These are phyloP conservation scores for Phylloscopus collybita DNA, from an alignment of 2,797 vertebrate species.

Conservation along the genomic window DNA sequence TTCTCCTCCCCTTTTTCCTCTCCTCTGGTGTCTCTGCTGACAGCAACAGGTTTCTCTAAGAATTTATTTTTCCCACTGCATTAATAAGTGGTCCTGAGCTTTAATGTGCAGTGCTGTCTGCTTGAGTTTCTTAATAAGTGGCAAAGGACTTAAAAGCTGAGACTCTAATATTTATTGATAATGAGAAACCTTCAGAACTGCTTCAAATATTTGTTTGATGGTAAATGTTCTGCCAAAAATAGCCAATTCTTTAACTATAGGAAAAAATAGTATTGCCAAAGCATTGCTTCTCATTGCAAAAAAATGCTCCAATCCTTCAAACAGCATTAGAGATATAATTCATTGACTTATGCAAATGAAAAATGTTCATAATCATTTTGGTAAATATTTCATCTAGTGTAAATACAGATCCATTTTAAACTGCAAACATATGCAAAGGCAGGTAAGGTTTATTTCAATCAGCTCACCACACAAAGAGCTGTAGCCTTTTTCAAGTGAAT, in stretches of 20 bases:
- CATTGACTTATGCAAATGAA: conserved; percentile 41
- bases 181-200: background rate
- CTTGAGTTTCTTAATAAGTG: background rate
- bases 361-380: conserved; percentile 23
- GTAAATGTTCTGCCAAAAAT: background rate
- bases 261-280: background rate
- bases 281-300: background rate
- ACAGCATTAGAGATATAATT: conserved; percentile 3
- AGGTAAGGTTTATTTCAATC: background rate
- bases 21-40: background rate
- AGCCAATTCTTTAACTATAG: background rate
- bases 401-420: conserved; percentile 28
- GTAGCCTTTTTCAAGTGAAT: background rate
- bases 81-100: background rate
- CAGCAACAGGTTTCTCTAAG: background rate
- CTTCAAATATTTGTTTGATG: background rate
- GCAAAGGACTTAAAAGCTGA: background rate
- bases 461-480: background rate
- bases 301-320: background rate
- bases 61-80: background rate
- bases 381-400: conserved; percentile 53
- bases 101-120: background rate
- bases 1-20: background rate
- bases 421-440: background rate
- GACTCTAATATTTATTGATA: background rate